Percentiles rank a stretch among this genome's conserved stretches.
phyloP scores from a whole-genome alignment of 2,113 vertebrate species.

The Canis aureus region DNA sequence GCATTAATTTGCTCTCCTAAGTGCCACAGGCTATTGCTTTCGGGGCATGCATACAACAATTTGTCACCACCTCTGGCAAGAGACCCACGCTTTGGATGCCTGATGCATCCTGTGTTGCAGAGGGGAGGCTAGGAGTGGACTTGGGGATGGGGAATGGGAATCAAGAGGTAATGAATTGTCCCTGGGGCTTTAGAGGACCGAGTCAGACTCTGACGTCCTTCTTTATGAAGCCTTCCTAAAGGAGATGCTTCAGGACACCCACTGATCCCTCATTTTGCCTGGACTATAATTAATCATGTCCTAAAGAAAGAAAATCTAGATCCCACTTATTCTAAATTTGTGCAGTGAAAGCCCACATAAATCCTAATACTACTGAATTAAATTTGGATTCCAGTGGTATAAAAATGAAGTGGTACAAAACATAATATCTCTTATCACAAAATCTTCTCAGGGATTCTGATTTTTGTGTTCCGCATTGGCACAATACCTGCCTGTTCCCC shows the following conservation, averaged over 20 bases:
- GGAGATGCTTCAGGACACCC: neutral
- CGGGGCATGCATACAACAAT: neutral
- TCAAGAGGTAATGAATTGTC: neutral
- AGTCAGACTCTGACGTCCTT: too few species aligned
- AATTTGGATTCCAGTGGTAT: neutral
- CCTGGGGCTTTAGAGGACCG: neutral
- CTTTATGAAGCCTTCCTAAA: too few species aligned
- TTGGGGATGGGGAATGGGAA: neutral
- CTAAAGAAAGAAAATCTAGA: neutral
- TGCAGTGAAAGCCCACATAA: neutral
- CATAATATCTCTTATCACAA: neutral
- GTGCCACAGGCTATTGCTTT: neutral
- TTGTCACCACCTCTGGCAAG: neutral
- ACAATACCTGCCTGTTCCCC: too few species aligned
- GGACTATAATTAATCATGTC: neutral
- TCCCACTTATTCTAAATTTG: neutral
- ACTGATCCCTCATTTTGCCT: neutral
- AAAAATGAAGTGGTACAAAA: neutral
- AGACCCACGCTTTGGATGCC: neutral
- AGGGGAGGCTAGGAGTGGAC: accelerated
- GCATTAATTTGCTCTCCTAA: neutral
- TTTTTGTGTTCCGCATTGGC: neutral
- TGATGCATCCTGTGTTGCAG: neutral
- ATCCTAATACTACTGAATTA: neutral
- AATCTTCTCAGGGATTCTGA: neutral